Percentiles rank a stretch among this genome's conserved stretches.
Conservation (phyloP, 2,113 vertebrate species). For the Isurus oxyrinchus region DNA sequence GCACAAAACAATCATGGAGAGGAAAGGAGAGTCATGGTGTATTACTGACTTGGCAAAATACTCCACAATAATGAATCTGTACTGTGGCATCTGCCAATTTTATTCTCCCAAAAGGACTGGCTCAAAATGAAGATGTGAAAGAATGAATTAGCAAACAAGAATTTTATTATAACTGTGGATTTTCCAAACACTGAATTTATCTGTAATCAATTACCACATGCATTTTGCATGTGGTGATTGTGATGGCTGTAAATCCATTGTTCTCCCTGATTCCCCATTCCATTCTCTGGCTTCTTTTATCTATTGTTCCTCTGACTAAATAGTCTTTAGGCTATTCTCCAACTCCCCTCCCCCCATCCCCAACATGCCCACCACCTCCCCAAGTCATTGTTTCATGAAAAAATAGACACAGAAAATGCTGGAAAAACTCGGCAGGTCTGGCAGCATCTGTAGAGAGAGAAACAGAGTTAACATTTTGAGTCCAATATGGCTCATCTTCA, state of each 20-base stretch:
- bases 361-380: not conserved
- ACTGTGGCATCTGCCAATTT: constrained; percentile 10
- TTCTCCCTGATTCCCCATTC: not conserved
- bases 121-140: constrained; percentile 30
- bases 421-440: no score
- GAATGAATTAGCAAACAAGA: constrained; percentile 10
- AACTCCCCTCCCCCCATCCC: not conserved
- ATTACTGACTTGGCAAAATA: not conserved
- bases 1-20: not conserved
- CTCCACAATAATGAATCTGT: not conserved
- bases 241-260: not conserved
- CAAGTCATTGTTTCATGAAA: not conserved
- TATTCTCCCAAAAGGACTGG: not conserved
- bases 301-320: not conserved
- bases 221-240: not conserved
- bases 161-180: constrained; percentile 21
- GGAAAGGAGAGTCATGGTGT: not conserved
- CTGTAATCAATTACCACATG: constrained; percentile 7
- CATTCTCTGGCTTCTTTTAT: not conserved
- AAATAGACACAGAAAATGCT: no score
- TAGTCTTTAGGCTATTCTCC: not conserved
- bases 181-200: not conserved
- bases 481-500: no score
- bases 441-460: no score
- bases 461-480: no score